Base-by-base conservation (phyloP, 2,113 vertebrate species). In the Clupea harengus region DNA sequence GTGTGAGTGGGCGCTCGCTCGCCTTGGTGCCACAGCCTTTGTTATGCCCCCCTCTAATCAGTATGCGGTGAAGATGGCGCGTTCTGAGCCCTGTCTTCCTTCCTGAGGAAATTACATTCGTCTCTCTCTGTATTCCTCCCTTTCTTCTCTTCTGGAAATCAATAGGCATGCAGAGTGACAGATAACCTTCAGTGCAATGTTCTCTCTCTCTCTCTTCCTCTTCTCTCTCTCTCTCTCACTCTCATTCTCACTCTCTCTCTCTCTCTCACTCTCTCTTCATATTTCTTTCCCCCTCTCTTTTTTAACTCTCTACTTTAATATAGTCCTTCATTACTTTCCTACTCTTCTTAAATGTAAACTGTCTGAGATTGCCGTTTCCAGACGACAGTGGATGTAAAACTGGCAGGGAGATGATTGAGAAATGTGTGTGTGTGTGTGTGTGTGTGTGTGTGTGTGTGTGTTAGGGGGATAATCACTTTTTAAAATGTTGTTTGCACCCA, bases 61-160 rank as follows among this genome's bases (percentile, higher is more conserved):
- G 54, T 60, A 60, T 60, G 54, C 54, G 20, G 54, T 60, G 54
- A 60, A 22, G 54, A 60, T 60, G 54, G 54, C 54, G 6, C 18
- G 18, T 20, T 87, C 54, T 44, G 91, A 99, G 98, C 97, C 57
- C 97, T 97, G 0, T 96, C 97, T 0, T 97, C 95, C 96, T 97
- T 8, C 98, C 98, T 0, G 97, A 97, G 95, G 97, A 94, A 18
- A 93, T 99, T 90, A 94, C 90, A 86, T 95, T 97, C 80, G 95
- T 92, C 45, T 93, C 96, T 0, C 92, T 96, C 50, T 72, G 72
- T 17, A 44, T 81, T 87, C 83, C 54, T 85, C 6, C 20, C 52
- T 80, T 87, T 86, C 39, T 88, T 18, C 82, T 85, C 87, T 84
- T 83, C 83, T 87, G 54, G 54, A 60, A 60, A 60, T 60, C 54